These are phyloP conservation scores for Plecotus auritus DNA, from an alignment of 2,113 vertebrate species.

Conservation along the genomic window DNA sequence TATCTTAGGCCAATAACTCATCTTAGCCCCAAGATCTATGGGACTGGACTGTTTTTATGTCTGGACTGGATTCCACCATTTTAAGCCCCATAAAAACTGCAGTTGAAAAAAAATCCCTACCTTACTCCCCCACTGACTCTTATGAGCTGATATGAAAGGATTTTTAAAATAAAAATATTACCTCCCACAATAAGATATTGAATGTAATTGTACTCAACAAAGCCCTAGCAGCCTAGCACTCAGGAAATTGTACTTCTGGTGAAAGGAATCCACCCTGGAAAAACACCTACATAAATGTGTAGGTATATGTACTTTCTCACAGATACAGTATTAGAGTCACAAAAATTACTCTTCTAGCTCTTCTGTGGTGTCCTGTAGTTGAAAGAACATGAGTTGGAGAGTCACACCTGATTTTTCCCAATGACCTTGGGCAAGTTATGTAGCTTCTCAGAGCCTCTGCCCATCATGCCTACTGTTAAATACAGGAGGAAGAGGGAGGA, in stretches of 20 bases:
- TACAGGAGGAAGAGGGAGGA: no score
- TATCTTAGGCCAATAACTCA: not conserved
- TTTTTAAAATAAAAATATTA: not conserved
- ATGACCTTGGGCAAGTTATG: not conserved
- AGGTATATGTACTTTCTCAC: not conserved
- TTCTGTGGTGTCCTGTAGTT: not conserved
- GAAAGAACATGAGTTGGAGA: not conserved
- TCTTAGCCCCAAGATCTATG: not conserved
- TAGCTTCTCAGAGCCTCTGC: not conserved
- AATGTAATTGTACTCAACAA: not conserved
- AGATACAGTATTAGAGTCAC: not conserved
- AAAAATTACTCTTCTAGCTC: not conserved
- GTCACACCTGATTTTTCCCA: not conserved
- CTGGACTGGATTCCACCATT: not conserved
- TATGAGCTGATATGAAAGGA: not conserved
- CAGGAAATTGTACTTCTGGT: not conserved
- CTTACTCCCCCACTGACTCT: not conserved
- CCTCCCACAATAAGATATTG: not conserved
- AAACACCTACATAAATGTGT: not conserved
- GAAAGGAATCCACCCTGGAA: not conserved
- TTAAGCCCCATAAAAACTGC: not conserved
- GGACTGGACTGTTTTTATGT: not conserved
- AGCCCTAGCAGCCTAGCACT: not conserved
- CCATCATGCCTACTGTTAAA: not conserved
- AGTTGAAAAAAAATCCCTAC: not conserved